A percentile compares a stretch with the other conserved stretches of the same genome.
phyloP scores from a whole-genome alignment of 1,140 invertebrate species.

The Ostrea denselamellosa region DNA sequence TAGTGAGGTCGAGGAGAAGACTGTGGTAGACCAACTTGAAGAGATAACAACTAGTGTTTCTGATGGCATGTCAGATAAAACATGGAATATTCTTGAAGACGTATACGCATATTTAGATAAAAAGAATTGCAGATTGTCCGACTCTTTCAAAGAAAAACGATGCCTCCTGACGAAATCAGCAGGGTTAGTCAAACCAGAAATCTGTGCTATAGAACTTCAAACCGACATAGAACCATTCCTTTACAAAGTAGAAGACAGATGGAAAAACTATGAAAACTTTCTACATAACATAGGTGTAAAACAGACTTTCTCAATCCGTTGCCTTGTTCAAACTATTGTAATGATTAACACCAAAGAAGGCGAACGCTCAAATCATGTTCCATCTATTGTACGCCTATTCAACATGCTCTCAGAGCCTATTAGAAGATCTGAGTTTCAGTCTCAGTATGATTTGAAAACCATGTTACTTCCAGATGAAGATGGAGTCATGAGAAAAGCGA shows the following conservation, averaged over 20 bases:
- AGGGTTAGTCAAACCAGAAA: not conserved
- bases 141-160: not conserved
- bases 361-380: not conserved
- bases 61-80: not conserved
- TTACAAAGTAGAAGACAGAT: slow-evolving; percentile 4
- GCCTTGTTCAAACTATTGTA: not conserved
- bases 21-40: not conserved
- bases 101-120: not conserved
- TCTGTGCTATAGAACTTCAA: not conserved
- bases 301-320: not conserved
- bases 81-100: not conserved
- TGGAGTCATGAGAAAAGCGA: slow-evolving; percentile 49
- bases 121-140: not conserved
- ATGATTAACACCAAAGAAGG: not conserved
- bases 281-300: not conserved
- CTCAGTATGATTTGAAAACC: not conserved
- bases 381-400: not conserved
- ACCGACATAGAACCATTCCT: not conserved
- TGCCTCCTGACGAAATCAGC: not conserved
- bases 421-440: not conserved
- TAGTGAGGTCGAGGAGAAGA: not conserved
- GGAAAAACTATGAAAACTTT: not conserved
- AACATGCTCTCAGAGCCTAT: slow-evolving; percentile 14
- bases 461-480: slow-evolving; percentile 57
- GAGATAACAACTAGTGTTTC: not conserved